Evolutionary conservation across 2,797 vertebrate genomes (phyloP).

Genomic region (Rhinophrynus dorsalis): DNA sequence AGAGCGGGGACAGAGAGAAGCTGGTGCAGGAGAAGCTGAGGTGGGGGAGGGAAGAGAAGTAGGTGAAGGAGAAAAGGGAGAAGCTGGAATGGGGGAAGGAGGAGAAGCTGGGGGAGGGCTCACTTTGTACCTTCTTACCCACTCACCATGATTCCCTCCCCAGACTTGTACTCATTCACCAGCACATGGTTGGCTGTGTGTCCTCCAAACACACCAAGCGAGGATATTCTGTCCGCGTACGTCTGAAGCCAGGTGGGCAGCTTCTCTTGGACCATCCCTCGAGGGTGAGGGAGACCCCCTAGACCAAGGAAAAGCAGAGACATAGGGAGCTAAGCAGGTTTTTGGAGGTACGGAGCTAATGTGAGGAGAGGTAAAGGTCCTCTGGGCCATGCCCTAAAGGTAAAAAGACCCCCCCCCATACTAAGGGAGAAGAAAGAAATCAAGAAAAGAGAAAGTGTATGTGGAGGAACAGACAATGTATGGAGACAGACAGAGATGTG

Average conservation of each 20-base stretch:
- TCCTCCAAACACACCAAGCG: constrained; percentile 77
- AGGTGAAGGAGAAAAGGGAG: background rate
- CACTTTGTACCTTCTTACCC: background rate
- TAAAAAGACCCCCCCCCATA: no score
- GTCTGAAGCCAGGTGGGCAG: constrained; percentile 81
- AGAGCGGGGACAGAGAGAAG: background rate
- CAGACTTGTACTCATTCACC: constrained; percentile 86
- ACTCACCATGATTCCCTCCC: constrained; percentile 87
- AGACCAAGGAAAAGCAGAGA: background rate
- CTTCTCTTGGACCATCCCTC: constrained; percentile 82
- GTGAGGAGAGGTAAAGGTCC: no score
- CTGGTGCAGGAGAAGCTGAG: no score
- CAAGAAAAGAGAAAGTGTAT: no score
- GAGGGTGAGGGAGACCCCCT: constrained; percentile 82
- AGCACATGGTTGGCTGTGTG: constrained; percentile 84
- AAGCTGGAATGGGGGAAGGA: background rate
- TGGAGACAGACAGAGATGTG: no score
- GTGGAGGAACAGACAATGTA: no score
- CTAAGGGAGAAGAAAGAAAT: no score
- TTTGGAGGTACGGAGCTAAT: no score
- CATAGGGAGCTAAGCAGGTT: no score
- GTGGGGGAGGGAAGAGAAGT: background rate
- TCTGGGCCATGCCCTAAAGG: no score
- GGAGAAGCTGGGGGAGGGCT: background rate
- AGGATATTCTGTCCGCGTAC: constrained; percentile 78